Evolutionary conservation across 2,888 invertebrate genomes (phyloP), one percentile per base, ranked within the genome.

Genomic region (Euplexia lucipara): DNA sequence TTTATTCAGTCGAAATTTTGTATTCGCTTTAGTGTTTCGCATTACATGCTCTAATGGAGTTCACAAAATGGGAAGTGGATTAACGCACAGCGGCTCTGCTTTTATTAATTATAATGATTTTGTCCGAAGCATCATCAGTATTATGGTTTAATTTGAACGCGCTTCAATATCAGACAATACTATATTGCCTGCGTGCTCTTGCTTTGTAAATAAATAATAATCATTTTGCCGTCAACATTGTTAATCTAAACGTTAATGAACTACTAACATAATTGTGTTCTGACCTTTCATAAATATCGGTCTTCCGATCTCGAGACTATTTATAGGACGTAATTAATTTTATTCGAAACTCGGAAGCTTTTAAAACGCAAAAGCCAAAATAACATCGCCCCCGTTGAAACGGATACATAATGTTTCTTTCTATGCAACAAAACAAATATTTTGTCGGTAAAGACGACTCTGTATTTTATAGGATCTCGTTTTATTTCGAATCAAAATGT

Each of bases 21-120:
- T 83, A 78, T 83, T 81, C 75, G 59, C 69, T 79, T 56, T 75
- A 80, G 60, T 67, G 48, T 82, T 74, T 60, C 76, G 37, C 71
- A 74, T 83, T 78, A 83, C 79, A 81, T 78, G 81, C 83, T 83
- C 81, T 78, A 83, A 71, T 81, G 71, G 71, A 81, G 67, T 81
- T 48, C 76, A 75, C 82, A 79, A 75, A 81, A 83, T 83, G 76
- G 78, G 66, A 62, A 78, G 62, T 78, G 70, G 79, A 82, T 84
- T 85, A 79, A 75, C 68, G 75, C 69, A 67, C 70, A 66, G 56
- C 61, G 70, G 62, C 64, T 73, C 65, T 77, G 74, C 74, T 82
- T 81, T 78, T 73, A 85, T 83, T 83, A 79, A 84, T 85, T 83
- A 83, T 85, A 82, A 87, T 78, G 68, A 84, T 86, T 84, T 82